Evolutionary conservation across 2,888 invertebrate genomes (phyloP).

Genomic region (Dugesia japonica): DNA sequence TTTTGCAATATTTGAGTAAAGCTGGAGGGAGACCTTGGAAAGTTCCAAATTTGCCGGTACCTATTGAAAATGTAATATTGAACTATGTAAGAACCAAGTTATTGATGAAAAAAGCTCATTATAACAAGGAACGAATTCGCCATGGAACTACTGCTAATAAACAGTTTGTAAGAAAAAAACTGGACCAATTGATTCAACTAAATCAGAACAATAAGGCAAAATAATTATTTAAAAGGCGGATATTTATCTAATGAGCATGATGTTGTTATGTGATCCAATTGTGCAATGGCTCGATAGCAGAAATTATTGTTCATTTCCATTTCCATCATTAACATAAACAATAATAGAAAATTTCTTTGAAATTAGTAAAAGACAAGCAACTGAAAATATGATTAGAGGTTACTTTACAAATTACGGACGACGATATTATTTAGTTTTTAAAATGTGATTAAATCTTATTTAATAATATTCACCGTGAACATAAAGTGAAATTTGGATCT

Average conservation of each 20-base stretch:
- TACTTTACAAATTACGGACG: too few relatives aligned
- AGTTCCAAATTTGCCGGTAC: conserved; percentile 90
- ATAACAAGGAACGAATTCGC: conserved; percentile 90
- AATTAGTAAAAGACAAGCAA: too few relatives aligned
- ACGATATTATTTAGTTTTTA: too few relatives aligned
- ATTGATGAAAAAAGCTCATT: conserved; percentile 99
- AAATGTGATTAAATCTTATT: too few relatives aligned
- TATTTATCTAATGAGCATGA: conserved; percentile 99
- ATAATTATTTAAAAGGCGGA: conserved; percentile 96
- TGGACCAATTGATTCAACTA: conserved; percentile 83
- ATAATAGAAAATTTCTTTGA: too few relatives aligned
- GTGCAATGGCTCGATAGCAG: conserved; percentile 98
- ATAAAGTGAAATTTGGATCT: too few relatives aligned
- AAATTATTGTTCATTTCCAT: conserved; percentile 93
- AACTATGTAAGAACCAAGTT: conserved; percentile 99
- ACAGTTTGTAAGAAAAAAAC: conserved; percentile 97
- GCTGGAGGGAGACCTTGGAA: conserved; percentile 99
- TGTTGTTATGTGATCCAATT: conserved; percentile 96
- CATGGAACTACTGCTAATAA: conserved; percentile 97
- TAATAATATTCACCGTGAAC: too few relatives aligned
- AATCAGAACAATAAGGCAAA: conserved; percentile 91
- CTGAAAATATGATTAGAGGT: too few relatives aligned
- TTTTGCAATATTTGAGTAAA: conserved; percentile 91
- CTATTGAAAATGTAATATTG: conserved; percentile 98
- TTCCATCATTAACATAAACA: conserved; percentile 96